Conservation (phyloP, 2,888 invertebrate genomes). For the Hemithea aestivaria region DNA sequence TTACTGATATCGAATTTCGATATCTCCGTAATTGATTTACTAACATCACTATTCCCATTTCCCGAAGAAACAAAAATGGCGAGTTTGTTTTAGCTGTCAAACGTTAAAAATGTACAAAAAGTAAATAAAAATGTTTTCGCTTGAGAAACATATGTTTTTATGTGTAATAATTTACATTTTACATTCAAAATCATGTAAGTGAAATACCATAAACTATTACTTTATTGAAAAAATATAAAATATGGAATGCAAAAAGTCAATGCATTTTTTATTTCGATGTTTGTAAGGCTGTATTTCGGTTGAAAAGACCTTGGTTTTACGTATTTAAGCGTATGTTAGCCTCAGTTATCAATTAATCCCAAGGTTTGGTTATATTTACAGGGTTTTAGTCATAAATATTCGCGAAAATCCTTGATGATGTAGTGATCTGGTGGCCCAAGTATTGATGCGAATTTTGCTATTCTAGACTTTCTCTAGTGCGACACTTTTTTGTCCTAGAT, state of each 20-base stretch:
- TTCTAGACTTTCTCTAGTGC: conserved; percentile 18
- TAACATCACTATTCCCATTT: too few species aligned
- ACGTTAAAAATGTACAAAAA: conserved; percentile 58
- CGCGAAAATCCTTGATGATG: conserved; percentile 16
- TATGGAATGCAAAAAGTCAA: background rate
- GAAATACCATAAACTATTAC: conserved; percentile 9
- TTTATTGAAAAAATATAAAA: background rate
- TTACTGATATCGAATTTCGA: too few species aligned
- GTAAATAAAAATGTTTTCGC: conserved; percentile 69
- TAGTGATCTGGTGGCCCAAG: background rate
- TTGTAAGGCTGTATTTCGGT: conserved; percentile 25
- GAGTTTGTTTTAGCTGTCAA: conserved; percentile 57
- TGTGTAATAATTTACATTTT: conserved; percentile 46
- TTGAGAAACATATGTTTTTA: conserved; percentile 44
- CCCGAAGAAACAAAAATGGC: conserved; percentile 61
- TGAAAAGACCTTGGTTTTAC: conserved; percentile 39
- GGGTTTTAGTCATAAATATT: conserved; percentile 18
- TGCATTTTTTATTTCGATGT: conserved; percentile 15
- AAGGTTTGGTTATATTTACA: conserved; percentile 30
- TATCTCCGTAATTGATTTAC: too few species aligned
- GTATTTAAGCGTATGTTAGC: conserved; percentile 26
- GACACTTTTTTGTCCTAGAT: background rate
- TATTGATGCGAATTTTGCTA: too few species aligned
- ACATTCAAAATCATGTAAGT: conserved; percentile 60
- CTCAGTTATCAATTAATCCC: conserved; percentile 35